Conservation (phyloP, 2,888 invertebrate genomes). For the Drosophila differens region DNA sequence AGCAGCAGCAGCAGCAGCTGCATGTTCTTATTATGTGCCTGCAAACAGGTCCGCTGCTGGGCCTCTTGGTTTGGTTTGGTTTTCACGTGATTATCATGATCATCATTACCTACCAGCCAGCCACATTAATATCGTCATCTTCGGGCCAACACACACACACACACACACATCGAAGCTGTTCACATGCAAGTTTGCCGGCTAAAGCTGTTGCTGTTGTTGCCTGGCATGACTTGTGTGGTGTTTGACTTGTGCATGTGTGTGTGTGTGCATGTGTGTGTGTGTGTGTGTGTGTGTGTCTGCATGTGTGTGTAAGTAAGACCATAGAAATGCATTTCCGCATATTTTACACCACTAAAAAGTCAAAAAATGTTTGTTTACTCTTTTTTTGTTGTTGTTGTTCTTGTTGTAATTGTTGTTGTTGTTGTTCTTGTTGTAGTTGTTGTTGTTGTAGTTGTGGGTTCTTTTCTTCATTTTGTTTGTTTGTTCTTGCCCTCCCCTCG, state of each 20-base stretch:
- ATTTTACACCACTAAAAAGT: slow-evolving; percentile 80
- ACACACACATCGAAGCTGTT: slow-evolving; percentile 35
- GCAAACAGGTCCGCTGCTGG: slow-evolving; percentile 68
- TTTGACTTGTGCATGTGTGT: slow-evolving; percentile 51
- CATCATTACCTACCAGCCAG: slow-evolving; percentile 75
- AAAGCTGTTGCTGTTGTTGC: slow-evolving; percentile 19
- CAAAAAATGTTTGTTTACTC: slow-evolving; percentile 78
- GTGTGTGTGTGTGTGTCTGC: slow-evolving; percentile 13
- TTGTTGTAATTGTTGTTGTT: slow-evolving; percentile 21
- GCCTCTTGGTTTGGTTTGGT: slow-evolving; percentile 71
- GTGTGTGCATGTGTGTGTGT: slow-evolving; percentile 7
- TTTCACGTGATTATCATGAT: slow-evolving; percentile 80
- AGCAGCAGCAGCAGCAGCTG: slow-evolving; percentile 37
- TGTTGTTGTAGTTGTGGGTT: slow-evolving; percentile 35
- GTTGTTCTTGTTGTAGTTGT: not conserved
- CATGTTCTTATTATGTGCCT: slow-evolving; percentile 76
- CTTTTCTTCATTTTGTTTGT: slow-evolving; percentile 34
- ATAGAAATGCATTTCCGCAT: slow-evolving; percentile 82
- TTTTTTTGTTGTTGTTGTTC: slow-evolving; percentile 34
- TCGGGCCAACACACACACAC: slow-evolving; percentile 65
- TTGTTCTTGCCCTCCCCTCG: slow-evolving; percentile 6
- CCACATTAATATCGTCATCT: slow-evolving; percentile 81
- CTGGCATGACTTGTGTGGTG: slow-evolving; percentile 68
- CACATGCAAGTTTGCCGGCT: slow-evolving; percentile 76
- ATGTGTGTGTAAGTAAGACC: slow-evolving; percentile 63